Evolutionary conservation across 1,140 invertebrate species (phyloP).

Genomic region (Maconellicoccus hirsutus): DNA sequence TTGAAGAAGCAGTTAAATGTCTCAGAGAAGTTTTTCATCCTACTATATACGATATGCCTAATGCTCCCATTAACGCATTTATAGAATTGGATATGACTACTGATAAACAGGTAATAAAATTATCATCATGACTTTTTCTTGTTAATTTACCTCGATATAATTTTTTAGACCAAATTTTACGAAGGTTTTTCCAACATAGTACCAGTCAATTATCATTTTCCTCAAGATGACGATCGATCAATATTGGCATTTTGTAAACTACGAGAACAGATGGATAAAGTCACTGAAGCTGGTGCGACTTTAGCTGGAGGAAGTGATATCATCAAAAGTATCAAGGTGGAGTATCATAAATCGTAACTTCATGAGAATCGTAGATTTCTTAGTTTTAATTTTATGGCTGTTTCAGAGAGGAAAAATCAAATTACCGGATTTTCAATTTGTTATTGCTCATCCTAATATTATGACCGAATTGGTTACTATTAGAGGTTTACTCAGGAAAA

Average conservation of each 20-base stretch:
- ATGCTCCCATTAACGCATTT: conserved; percentile 47
- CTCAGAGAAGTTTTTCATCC: conserved; percentile 66
- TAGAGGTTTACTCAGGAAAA: conserved; percentile 58
- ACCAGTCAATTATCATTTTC: conserved; percentile 49
- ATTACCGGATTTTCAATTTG: conserved; percentile 55
- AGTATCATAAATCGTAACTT: conserved; percentile 14
- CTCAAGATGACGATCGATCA: conserved; percentile 46
- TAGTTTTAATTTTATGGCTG: background rate
- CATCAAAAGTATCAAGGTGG: conserved; percentile 59
- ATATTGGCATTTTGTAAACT: conserved; percentile 59
- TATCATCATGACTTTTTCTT: too few species aligned
- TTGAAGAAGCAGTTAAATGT: conserved; percentile 56
- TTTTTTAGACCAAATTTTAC: conserved; percentile 45
- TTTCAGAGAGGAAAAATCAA: conserved; percentile 50
- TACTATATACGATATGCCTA: conserved; percentile 55
- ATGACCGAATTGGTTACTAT: conserved; percentile 58
- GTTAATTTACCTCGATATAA: conserved; percentile 25
- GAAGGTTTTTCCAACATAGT: conserved; percentile 48
- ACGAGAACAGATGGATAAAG: conserved; percentile 42
- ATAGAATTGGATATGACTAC: conserved; percentile 62
- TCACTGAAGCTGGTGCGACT: conserved; percentile 52
- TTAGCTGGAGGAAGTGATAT: conserved; percentile 53
- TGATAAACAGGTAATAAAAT: conserved; percentile 35
- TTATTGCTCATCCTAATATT: conserved; percentile 64
- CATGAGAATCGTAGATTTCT: background rate